Percentiles rank a stretch among this genome's conserved stretches.
Evolutionary conservation across 2,113 vertebrate genomes (phyloP).

Genomic region (Emydocephalus ijimae): DNA sequence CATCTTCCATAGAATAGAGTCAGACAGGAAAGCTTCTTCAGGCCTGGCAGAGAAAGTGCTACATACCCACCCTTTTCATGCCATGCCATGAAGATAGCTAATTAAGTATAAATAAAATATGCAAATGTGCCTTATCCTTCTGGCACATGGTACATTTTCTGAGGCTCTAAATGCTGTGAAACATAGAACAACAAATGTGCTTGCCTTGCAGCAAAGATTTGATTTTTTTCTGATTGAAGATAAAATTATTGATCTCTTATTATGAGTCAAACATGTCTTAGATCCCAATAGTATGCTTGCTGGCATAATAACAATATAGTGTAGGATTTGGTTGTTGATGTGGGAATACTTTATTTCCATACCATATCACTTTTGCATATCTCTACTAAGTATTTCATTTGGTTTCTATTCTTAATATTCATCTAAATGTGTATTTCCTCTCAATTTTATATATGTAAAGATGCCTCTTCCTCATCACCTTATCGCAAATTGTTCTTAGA

Average conservation of each 20-base stretch:
- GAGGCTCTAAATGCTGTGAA: slow-evolving; percentile 1
- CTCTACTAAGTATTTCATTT: background rate
- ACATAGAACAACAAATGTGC: background rate
- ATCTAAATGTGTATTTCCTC: background rate
- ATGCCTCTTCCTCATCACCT: background rate
- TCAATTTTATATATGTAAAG: background rate
- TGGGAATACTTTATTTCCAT: background rate
- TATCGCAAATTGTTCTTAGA: background rate
- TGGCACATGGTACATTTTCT: slow-evolving; percentile 19
- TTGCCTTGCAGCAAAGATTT: background rate
- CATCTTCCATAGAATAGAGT: slow-evolving; percentile 10
- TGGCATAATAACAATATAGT: background rate
- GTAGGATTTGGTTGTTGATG: background rate
- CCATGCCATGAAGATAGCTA: slow-evolving; percentile 27
- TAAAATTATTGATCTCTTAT: slow-evolving; percentile 12
- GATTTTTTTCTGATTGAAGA: background rate
- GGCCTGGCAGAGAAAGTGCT: slow-evolving; percentile 10
- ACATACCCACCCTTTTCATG: slow-evolving; percentile 27
- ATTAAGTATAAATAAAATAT: slow-evolving; percentile 38
- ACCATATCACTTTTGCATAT: background rate
- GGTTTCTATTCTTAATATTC: background rate
- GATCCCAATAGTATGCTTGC: background rate
- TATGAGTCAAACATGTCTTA: background rate
- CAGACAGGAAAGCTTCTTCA: slow-evolving; percentile 2
- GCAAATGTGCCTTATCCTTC: slow-evolving; percentile 21